These are phyloP conservation scores for Phocides pigmalion DNA, from an alignment of 1,140 invertebrate genomes.

Conservation along the genomic window DNA sequence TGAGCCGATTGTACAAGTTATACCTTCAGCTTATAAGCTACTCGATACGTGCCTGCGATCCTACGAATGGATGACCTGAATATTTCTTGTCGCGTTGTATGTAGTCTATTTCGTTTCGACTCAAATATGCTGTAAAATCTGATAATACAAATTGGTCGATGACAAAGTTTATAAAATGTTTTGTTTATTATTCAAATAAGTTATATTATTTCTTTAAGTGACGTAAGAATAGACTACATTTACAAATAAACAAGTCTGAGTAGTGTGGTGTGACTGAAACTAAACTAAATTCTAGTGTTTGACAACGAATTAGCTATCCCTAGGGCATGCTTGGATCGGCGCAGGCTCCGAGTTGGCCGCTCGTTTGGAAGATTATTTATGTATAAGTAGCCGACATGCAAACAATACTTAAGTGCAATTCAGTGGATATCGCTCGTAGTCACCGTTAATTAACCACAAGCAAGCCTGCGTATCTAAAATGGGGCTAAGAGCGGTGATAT, in stretches of 20 bases:
- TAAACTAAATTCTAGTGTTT: slow-evolving; percentile 38
- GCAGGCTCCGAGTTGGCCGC: slow-evolving; percentile 40
- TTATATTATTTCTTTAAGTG: slow-evolving; percentile 10
- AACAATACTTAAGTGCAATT: too few species aligned
- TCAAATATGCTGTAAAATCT: neutral
- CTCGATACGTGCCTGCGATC: neutral
- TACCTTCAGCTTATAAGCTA: neutral
- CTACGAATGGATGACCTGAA: neutral
- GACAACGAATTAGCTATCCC: slow-evolving; percentile 63
- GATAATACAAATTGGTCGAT: neutral
- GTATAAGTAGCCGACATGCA: too few species aligned
- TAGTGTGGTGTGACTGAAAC: slow-evolving; percentile 17
- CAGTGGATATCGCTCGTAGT: too few species aligned
- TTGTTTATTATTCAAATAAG: slow-evolving; percentile 6
- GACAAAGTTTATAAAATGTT: neutral
- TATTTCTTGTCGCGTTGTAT: neutral
- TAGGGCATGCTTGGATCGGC: slow-evolving; percentile 26
- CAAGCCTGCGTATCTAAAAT: too few species aligned
- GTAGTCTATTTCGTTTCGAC: neutral
- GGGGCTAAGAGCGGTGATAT: too few species aligned
- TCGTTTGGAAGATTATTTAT: neutral
- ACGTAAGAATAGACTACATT: slow-evolving; percentile 11
- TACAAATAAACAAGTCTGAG: slow-evolving; percentile 21
- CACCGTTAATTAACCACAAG: too few species aligned
- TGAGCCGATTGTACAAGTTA: too few species aligned